phyloP scores from a whole-genome alignment of 2,888 invertebrate species.

The Graphium colonna region DNA sequence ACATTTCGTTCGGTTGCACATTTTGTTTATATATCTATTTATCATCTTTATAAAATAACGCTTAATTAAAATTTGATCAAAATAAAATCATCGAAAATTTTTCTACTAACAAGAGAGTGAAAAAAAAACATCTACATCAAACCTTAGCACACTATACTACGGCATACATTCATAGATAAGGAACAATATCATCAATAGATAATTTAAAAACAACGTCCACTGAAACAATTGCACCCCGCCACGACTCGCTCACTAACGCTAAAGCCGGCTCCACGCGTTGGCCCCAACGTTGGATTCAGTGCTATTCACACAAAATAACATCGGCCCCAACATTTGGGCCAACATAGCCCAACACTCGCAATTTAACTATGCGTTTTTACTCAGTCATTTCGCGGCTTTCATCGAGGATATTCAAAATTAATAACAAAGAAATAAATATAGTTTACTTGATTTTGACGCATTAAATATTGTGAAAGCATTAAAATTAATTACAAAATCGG shows the following conservation, averaged over 20 bases:
- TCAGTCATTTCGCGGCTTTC: too few relatives aligned
- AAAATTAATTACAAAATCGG: too few relatives aligned
- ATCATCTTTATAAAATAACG: conserved; percentile 50
- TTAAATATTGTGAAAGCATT: too few relatives aligned
- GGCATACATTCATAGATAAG: conserved; percentile 77
- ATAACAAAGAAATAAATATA: too few relatives aligned
- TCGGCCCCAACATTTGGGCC: too few relatives aligned
- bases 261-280: not conserved
- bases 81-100: conserved; percentile 70
- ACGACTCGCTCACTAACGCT: conserved; percentile 25
- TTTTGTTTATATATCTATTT: not conserved
- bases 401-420: too few relatives aligned
- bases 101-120: conserved; percentile 41
- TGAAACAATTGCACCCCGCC: conserved; percentile 32
- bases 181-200: conserved; percentile 75
- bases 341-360: too few relatives aligned
- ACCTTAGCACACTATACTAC: conserved; percentile 79
- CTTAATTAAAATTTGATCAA: conserved; percentile 65
- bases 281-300: too few relatives aligned
- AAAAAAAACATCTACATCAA: conserved; percentile 74
- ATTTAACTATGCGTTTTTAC: too few relatives aligned
- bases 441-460: too few relatives aligned
- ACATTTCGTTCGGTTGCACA: not conserved
- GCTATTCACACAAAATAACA: not conserved
- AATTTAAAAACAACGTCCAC: conserved; percentile 59